phyloP scores from a whole-genome alignment of 2,113 vertebrate species.

The Paedocypris sp. region DNA sequence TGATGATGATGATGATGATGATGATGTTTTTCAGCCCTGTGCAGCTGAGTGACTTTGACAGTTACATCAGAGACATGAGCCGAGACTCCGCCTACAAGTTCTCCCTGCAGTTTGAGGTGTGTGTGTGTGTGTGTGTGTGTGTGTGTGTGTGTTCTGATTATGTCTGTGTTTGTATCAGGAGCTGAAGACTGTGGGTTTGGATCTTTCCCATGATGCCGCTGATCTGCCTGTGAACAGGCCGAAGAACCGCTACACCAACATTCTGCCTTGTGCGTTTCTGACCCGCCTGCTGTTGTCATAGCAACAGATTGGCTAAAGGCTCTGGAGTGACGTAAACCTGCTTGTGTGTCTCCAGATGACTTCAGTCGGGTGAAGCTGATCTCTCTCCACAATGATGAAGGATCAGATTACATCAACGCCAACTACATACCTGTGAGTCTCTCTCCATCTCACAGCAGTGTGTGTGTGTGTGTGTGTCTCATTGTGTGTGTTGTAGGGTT shows the following conservation, averaged over 20 bases:
- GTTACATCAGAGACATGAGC: constrained; percentile 92
- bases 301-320: neutral
- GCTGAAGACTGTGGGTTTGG: constrained; percentile 82
- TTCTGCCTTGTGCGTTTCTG: constrained; percentile 82
- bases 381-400: constrained; percentile 85
- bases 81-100: constrained; percentile 97
- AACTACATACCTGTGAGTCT: constrained; percentile 89
- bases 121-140: neutral
- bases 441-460: neutral
- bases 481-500: constrained; percentile 64
- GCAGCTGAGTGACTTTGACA: constrained; percentile 87
- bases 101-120: constrained; percentile 90
- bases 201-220: constrained; percentile 87
- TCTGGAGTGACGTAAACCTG: neutral
- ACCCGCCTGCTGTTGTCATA: neutral
- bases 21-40: constrained; percentile 65
- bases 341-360: constrained; percentile 66
- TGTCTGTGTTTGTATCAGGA: constrained; percentile 58
- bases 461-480: neutral
- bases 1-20: neutral
- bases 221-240: constrained; percentile 85
- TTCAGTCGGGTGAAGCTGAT: constrained; percentile 88
- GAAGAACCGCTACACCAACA: constrained; percentile 97
- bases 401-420: constrained; percentile 91
- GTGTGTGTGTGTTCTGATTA: neutral